Base-by-base conservation (phyloP, 1,140 invertebrate species). In the Coenobita brevimanus region DNA sequence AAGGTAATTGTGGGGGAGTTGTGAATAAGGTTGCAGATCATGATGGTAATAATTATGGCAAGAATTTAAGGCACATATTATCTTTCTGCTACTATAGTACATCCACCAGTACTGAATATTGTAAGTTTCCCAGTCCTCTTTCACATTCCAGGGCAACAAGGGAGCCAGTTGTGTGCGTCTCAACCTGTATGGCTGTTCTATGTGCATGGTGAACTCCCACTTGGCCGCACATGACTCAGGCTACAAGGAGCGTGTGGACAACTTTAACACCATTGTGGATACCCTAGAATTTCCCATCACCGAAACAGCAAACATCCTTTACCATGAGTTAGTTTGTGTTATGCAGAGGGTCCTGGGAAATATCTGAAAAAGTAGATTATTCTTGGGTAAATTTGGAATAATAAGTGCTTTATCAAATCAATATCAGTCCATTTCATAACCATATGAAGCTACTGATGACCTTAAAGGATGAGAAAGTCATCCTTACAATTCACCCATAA, bases 151-250 rank as follows among this genome's bases (percentile, higher is more conserved):
- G 97, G 97, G 97, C 80, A 99, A 98, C 92, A 99, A 99, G 94
- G 98, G 98, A 30, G 97, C 96, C 2, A 96, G 98, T 0, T 97
- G 96, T 91, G 94, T 98, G 69, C 94, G 98, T 73, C 95, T 98
- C 90, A 96, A 96, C 90, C 93, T 97, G 13, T 97, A 97, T 91
- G 97, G 97, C 15, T 95, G 96, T 89, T 97, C 96, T 21, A 91
- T 98, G 41, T 97, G 97, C 91, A 94, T 98, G 46, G 95, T 98
- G 0, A 98, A 98, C 91, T 94, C 95, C 50, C 98, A 99, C 92
- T 93, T 99, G 80, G 96, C 97, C 36, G 96, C 98, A 24, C 97
- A 98, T 92, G 97, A 97, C 91, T 94, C 97, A 87, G 94, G 96
- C 79, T 92, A 97, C 69, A 93, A 95, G 54, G 96, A 97, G 90